A percentile compares a stretch with the other conserved stretches of the same genome.
Conservation (phyloP, 2,113 vertebrate species). For the Piaya cayana region DNA sequence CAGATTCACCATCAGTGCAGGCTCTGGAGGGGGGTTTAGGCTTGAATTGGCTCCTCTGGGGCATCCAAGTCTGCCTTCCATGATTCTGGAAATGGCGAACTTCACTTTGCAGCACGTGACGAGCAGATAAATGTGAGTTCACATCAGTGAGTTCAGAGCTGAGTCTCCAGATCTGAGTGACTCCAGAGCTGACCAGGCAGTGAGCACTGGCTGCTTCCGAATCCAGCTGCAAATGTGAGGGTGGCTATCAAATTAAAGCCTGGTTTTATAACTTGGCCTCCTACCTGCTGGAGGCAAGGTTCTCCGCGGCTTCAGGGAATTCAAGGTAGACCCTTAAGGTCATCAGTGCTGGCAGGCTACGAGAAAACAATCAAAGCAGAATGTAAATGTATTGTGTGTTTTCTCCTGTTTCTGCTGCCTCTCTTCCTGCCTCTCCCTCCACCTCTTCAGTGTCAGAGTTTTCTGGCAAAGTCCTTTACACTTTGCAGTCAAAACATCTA, state of each 20-base stretch:
- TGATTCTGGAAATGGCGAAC: not conserved
- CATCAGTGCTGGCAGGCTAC: not conserved
- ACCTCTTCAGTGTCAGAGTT: not conserved
- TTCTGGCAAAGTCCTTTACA: not conserved
- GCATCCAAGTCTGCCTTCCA: not conserved
- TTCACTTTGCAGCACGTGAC: not conserved
- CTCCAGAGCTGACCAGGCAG: not conserved
- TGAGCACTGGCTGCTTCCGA: not conserved
- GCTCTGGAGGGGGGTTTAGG: not conserved
- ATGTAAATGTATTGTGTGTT: not conserved
- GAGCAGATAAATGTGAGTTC: not conserved
- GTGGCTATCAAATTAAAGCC: not conserved
- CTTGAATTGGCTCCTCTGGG: not conserved
- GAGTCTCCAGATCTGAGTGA: not conserved
- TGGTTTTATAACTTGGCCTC: not conserved
- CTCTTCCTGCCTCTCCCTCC: not conserved
- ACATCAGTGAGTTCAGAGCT: not conserved
- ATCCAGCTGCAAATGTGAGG: slow-evolving; percentile 18
- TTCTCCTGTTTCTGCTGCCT: not conserved
- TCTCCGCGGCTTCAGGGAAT: not conserved
- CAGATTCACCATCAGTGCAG: not conserved
- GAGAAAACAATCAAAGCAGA: not conserved
- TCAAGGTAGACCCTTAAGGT: not conserved
- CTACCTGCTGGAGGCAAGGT: not conserved
- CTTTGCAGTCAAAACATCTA: slow-evolving; percentile 19